Evolutionary conservation across 2,797 vertebrate genomes (phyloP).

Genomic region (Sternarchorhynchus goeldii): DNA sequence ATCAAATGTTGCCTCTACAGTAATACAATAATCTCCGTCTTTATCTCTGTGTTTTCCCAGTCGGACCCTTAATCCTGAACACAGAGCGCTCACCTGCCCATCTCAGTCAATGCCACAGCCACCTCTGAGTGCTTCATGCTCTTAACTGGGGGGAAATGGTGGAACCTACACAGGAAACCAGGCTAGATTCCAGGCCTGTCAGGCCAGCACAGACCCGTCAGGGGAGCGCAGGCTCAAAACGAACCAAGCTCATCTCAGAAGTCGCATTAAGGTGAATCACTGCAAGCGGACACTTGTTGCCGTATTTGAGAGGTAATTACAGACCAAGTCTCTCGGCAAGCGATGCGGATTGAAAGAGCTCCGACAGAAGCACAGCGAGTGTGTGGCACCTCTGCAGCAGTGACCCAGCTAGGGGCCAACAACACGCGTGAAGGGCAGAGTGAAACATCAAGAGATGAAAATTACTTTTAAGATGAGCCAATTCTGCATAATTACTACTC

Average conservation of each 20-base stretch:
- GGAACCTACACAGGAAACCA: constrained; percentile 64
- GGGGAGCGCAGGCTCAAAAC: constrained; percentile 29
- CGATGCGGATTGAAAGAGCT: neutral
- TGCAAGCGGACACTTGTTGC: constrained; percentile 22
- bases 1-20: constrained; percentile 1
- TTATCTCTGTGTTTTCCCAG: constrained; percentile 3
- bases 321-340: constrained; percentile 23
- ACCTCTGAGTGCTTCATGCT: constrained; percentile 37
- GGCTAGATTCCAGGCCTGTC: constrained; percentile 59
- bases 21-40: constrained; percentile 1
- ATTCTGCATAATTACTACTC: constrained; percentile 30
- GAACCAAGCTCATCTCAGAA: constrained; percentile 39
- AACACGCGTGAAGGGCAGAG: constrained; percentile 18
- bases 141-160: constrained; percentile 65
- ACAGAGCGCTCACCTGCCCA: constrained; percentile 16
- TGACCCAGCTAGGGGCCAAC: constrained; percentile 9
- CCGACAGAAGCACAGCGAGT: constrained; percentile 14
- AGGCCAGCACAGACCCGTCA: constrained; percentile 26
- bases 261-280: constrained; percentile 27
- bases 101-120: neutral
- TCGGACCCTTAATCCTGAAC: neutral
- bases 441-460: constrained; percentile 28
- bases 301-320: constrained; percentile 42
- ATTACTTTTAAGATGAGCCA: constrained; percentile 27
- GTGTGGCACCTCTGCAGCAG: neutral